A percentile compares a stretch with the other conserved stretches of the same genome.
phyloP scores from a whole-genome alignment of 2,797 vertebrate genomes.

The Sebastes nivosus region DNA sequence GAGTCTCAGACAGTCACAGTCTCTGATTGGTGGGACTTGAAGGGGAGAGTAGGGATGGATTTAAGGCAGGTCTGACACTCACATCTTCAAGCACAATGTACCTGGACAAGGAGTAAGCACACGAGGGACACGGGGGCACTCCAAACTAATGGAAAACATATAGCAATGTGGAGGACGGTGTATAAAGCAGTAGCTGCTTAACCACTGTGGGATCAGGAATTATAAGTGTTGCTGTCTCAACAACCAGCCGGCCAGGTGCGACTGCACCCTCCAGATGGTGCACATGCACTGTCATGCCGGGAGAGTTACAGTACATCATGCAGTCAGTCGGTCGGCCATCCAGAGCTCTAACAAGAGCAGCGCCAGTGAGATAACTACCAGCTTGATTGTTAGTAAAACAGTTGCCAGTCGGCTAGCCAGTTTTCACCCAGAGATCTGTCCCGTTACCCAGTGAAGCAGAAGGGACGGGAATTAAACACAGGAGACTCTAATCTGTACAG shows the following conservation, averaged over 20 bases:
- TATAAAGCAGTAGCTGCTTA: constrained; percentile 3
- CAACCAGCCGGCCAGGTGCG: constrained; percentile 23
- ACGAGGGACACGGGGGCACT: constrained; percentile 19
- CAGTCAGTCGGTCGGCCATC: constrained; percentile 4
- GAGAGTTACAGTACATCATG: constrained; percentile 6
- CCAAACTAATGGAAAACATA: constrained; percentile 37
- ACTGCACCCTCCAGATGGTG: constrained; percentile 67
- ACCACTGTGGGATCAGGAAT: neutral
- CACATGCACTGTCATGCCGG: constrained; percentile 7
- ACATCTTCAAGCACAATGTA: constrained; percentile 32
- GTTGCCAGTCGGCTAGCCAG: constrained; percentile 1
- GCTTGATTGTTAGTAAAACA: constrained; percentile 9
- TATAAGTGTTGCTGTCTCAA: constrained; percentile 10
- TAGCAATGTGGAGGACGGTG: neutral
- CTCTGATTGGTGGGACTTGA: constrained; percentile 28
- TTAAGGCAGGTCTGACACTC: constrained; percentile 39
- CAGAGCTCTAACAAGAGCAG: constrained; percentile 13
- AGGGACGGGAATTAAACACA: neutral
- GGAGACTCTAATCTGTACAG: neutral
- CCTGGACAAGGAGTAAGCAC: constrained; percentile 29
- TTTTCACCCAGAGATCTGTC: neutral
- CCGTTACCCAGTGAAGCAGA: neutral
- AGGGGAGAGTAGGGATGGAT: constrained; percentile 25
- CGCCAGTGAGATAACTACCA: constrained; percentile 3
- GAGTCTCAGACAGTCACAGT: constrained; percentile 35